Evolutionary conservation across 2,113 vertebrate species (phyloP), one percentile per base, ranked within the genome.

Genomic region (Pseudorhombus dupliciocellatus): DNA sequence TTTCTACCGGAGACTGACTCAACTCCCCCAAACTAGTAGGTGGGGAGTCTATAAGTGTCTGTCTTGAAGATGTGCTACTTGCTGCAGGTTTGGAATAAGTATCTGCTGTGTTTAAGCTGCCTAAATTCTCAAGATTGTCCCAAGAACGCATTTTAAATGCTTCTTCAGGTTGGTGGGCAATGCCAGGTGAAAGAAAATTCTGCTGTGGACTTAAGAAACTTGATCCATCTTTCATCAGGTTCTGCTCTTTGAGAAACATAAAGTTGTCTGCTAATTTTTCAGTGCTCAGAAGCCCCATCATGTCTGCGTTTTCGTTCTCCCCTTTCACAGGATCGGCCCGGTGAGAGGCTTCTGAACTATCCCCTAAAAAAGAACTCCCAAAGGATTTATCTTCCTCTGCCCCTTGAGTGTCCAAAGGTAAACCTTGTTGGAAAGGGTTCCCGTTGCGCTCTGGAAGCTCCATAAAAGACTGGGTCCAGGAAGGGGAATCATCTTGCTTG

Each of bases 191-290:
- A 30, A 91, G 84, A 63, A 93, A 42, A 42, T 92, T 91, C 22
- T 85, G 88, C 15, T 83, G 88, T 3, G 90, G 73, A 68, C 60
- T 87, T 77, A 85, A 91, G 37, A 79, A 88, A 50, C 76, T 75
- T 26, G 91, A 64, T 1, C 87, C 73, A 6, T 93, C 94, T 83
- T 93, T 95, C 70, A 98, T 21, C 10, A 99, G 88, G 58, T 90
- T 94, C 37, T 93, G 96, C 62, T 97, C 95, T 82, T 93, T 94
- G 72, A 98, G 95, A 88, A 98, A 98, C 61, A 94, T 44, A 77
- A 95, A 98, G 86, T 98, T 98, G 69, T 95, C 94, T 2, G 93
- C 81, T 20, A 97, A 89, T 75, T 96, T 95, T 74, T 95, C 94
- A 54, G 86, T 78, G 67, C 90, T 94, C 79, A 94, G 77, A 65